A percentile compares a stretch with the other conserved stretches of the same genome.
These are phyloP conservation scores for Mastomys natalensis DNA, from an alignment of 2,113 vertebrate species.

Conservation along the genomic window DNA sequence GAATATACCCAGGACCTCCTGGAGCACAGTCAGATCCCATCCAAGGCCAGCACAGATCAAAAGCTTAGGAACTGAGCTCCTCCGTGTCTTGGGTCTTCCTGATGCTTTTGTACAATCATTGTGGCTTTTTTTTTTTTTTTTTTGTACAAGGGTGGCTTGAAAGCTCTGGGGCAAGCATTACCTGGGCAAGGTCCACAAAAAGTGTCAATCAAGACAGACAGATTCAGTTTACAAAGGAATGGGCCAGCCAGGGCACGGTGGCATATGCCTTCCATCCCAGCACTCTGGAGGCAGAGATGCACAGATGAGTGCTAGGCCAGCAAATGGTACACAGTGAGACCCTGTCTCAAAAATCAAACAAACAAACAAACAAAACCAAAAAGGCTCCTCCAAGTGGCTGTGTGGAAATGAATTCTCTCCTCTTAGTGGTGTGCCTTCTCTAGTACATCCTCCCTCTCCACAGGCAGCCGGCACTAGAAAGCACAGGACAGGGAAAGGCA, in stretches of 20 bases:
- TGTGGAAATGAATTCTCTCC: neutral
- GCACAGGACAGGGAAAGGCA: neutral
- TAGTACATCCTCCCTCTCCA: neutral
- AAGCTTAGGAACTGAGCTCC: neutral
- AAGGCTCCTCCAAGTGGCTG: neutral
- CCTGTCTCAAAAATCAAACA: neutral
- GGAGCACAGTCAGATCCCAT: neutral
- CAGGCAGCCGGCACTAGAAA: neutral
- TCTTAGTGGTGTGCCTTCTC: neutral
- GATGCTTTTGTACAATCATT: neutral
- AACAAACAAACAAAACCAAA: neutral
- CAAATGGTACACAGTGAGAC: neutral
- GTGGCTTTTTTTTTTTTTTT: neutral
- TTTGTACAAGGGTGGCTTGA: neutral
- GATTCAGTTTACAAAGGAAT: neutral
- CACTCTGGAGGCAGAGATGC: too few relatives aligned
- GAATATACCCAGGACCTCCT: neutral
- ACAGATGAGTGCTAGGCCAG: neutral
- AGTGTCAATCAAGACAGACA: neutral
- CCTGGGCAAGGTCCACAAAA: neutral
- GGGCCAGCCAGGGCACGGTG: neutral
- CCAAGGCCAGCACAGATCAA: neutral
- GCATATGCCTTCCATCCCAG: neutral
- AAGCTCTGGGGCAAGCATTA: neutral
- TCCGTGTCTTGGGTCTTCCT: neutral